Evolutionary conservation across 1,140 invertebrate genomes (phyloP), one percentile per base, ranked within the genome.

Genomic region (Megalonaias nervosa): DNA sequence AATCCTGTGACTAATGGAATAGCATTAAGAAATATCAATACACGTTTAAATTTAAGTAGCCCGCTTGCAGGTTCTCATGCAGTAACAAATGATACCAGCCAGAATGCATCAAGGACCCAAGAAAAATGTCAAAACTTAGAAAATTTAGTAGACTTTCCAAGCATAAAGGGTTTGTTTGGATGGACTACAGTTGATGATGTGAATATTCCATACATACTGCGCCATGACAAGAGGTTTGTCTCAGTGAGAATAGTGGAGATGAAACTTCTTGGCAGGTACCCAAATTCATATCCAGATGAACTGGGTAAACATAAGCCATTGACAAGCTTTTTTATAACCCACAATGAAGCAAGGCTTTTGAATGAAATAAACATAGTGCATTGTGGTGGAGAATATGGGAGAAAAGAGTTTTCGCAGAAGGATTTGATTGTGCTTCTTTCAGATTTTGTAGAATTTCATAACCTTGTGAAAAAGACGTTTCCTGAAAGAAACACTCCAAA

Each of bases 291-390:
- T 79, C 88, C 88, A 14, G 87, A 90, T 77, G 86, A 89, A 71
- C 75, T 88, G 3, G 86, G 85, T 15, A 85, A 88, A 60, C 85
- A 87, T 61, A 85, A 87, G 56, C 89, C 88, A 12, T 71, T 99
- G 71, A 93, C 95, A 75, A 97, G 96, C 91, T 97, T 97, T 89
- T 98, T 96, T 89, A 97, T 98, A 74, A 98, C 96, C 12, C 95
- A 96, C 80, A 93, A 94, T 5, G 97, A 99, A 92, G 95, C 96
- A 66, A 94, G 95, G 78, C 92, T 98, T 19, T 93, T 98, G 38
- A 97, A 97, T 88, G 97, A 98, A 90, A 98, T 99, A 78, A 99
- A 98, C 91, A 92, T 93, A 56, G 95, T 95, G 89, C 97, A 99
- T 87, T 97, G 97, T 92, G 97, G 97, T 84, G 94, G 93, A 80